Evolutionary conservation across 2,888 invertebrate species (phyloP).

Genomic region (Chrysomela aeneicollis): DNA sequence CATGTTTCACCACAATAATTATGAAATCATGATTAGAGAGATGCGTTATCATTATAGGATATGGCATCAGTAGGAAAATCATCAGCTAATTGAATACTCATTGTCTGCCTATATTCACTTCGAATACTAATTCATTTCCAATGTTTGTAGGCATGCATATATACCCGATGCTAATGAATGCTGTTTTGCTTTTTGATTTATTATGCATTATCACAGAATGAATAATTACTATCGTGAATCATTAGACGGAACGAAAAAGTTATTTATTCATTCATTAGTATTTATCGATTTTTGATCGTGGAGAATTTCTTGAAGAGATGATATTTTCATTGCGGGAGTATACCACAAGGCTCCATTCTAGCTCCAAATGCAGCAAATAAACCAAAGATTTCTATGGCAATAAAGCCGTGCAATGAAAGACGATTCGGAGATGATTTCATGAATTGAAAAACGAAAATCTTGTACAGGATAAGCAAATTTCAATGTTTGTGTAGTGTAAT

Average conservation of each 20-base stretch:
- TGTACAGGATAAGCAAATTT: no score
- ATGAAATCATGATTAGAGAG: background rate
- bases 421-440: no score
- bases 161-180: background rate
- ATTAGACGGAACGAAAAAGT: background rate
- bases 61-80: background rate
- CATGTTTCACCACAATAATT: background rate
- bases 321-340: no score
- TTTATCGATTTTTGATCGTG: background rate
- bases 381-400: no score
- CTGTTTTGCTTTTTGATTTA: background rate
- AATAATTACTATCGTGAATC: background rate
- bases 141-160: background rate
- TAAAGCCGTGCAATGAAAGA: no score
- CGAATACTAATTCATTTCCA: background rate
- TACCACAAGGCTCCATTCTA: no score
- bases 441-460: no score
- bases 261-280: background rate
- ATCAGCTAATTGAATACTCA: background rate
- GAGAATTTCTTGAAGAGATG: no score
- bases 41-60: background rate
- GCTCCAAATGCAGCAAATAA: no score
- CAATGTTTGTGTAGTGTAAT: no score
- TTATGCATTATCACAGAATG: background rate
- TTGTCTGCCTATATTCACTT: background rate